Evolutionary conservation across 1,140 invertebrate species (phyloP).

Genomic region (Charaxes varanes): DNA sequence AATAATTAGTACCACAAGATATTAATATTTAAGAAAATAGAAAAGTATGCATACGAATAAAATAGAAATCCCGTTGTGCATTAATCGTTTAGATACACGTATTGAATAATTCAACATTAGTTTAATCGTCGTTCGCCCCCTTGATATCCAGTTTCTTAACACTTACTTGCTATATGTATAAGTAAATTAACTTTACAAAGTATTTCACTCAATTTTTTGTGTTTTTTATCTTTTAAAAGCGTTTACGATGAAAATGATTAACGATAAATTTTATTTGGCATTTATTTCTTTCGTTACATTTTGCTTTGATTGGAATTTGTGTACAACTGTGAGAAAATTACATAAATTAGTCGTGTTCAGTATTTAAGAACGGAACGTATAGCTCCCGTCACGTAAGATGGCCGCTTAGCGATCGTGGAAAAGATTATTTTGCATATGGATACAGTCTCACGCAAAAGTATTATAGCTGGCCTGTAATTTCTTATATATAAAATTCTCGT

Average conservation of each 20-base stretch:
- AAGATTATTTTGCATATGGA: too few relatives aligned
- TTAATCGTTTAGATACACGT: constrained; percentile 16
- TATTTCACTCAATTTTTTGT: constrained; percentile 7
- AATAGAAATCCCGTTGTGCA: constrained; percentile 27
- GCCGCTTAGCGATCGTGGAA: too few relatives aligned
- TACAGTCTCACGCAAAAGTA: too few relatives aligned
- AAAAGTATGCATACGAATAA: constrained; percentile 20
- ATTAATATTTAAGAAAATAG: constrained; percentile 13
- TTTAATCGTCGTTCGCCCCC: constrained; percentile 8
- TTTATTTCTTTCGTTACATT: constrained; percentile 8
- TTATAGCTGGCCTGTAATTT: too few relatives aligned
- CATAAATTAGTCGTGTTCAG: too few relatives aligned
- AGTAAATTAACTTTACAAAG: background rate
- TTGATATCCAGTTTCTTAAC: constrained; percentile 20
- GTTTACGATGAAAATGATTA: constrained; percentile 11
- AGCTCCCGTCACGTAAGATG: too few relatives aligned
- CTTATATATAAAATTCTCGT: too few relatives aligned
- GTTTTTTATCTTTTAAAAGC: constrained; percentile 4
- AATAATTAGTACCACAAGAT: constrained; percentile 33
- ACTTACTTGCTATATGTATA: constrained; percentile 16
- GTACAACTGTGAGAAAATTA: too few relatives aligned
- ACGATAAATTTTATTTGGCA: constrained; percentile 19
- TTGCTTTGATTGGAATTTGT: too few relatives aligned
- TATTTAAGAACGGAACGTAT: too few relatives aligned
- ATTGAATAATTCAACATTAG: constrained; percentile 17